Evolutionary conservation across 2,888 invertebrate species (phyloP), one percentile per base, ranked within the genome.

Genomic region (Poecilus cupreus): DNA sequence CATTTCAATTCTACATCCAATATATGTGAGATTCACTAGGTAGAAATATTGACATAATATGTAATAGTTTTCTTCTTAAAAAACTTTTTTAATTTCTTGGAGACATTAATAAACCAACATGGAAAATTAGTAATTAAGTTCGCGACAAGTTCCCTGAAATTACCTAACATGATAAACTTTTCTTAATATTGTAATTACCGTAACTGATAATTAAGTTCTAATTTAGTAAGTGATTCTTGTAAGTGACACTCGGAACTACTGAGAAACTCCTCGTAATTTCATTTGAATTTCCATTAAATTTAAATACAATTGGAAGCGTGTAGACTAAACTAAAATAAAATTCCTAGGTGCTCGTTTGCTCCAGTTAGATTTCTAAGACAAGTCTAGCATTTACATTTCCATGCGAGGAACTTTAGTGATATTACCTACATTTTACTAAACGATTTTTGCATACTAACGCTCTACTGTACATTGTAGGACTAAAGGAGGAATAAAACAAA

Each of bases 121-220:
- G 18, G 13, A 37, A 32, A 64, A 32, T 64, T 64, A 64, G 13
- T 64, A 64, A 64, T 24, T 64, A 64, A 64, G 3, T 32, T 32
- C 8, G 32, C 5, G 64, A 64, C 64, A 64, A 32, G 32, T 64
- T 64, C 5, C 37, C 16, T 6, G 37, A 64, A 26, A 64, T 64
- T 64, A 24, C 26, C 64, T 64, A 24, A 64, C 64, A 37, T 24
- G 32, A 64, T 64, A 64, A 64, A 64, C 64, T 64, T 64, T 64
- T 16, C 13, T 64, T 24, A 26, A n/a, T 32, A 22, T 57, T 64
- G 16, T 8, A 32, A 24, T 64, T 64, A 64, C 64, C 18, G 26
- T 64, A 37, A 64, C 64, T 64, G 64, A 64, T 64, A 64, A 64
- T 64, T 64, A 64, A 32, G 64, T 64, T 37, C 32, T 64, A 64